phyloP scores from a whole-genome alignment of 2,888 invertebrate genomes.

The Yponomeuta plumbellus region DNA sequence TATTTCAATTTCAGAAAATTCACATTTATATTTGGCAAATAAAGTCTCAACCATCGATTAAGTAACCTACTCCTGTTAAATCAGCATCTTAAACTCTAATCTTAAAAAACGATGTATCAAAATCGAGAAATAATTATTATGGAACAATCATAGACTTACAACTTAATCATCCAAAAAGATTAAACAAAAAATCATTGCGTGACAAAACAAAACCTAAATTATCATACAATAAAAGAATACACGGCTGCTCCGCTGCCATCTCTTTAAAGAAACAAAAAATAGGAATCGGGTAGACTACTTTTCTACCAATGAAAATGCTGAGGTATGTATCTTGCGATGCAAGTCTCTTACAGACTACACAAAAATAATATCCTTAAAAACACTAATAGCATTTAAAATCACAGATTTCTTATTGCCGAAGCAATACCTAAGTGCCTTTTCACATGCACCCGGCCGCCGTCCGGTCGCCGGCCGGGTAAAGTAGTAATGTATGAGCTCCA shows the following conservation, averaged over 20 bases:
- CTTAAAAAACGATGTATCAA: background rate
- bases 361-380: background rate
- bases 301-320: background rate
- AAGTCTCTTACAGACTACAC: background rate
- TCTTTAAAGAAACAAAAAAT: background rate
- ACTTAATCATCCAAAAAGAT: background rate
- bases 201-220: background rate
- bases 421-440: background rate
- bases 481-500: too few relatives aligned
- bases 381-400: background rate
- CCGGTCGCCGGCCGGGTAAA: too few relatives aligned
- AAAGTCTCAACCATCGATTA: background rate
- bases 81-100: background rate
- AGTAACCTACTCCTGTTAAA: background rate
- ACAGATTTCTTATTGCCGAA: slow-evolving; percentile 10
- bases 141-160: background rate
- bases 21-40: background rate
- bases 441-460: too few relatives aligned
- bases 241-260: background rate
- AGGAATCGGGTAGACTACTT: background rate
- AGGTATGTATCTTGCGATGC: background rate
- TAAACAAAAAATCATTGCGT: background rate
- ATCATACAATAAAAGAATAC: background rate
- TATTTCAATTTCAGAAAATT: background rate
- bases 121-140: background rate